Base-by-base conservation (phyloP, 2,113 vertebrate species). In the Pavo muticus region DNA sequence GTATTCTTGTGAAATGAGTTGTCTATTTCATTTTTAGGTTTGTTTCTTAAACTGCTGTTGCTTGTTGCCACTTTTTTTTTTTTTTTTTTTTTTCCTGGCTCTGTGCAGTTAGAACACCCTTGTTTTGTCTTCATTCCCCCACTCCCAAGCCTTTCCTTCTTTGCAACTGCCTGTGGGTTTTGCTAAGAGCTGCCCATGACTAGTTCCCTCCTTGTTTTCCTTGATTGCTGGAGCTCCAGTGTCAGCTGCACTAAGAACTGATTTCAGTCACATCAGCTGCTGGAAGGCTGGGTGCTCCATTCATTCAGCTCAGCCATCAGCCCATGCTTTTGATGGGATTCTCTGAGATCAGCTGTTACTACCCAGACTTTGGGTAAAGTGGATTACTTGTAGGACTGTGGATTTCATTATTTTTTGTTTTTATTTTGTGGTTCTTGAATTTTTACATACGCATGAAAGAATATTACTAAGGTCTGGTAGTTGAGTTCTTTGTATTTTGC, bases 191-290 rank as follows among this genome's bases (percentile, higher is more conserved):
- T 87, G 68, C 89, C 77, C 73, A 54, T 65, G 48, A 64, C 89
- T 88, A 77, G 56, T 35, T 90, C 95, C 82, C 93, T 80, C 73
- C 88, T 94, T 92, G 24, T 84, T 84, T 77, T 60, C 30, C 45
- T 94, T 4, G 17, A 64, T 90, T 75, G 69, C 88, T 89, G 42
- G 78, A 91, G 91, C 72, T 92, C 44, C 44, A 24, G 16, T 65
- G 50, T 89, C 60, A 85, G 76, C 54, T 9, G 56, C 88, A 12
- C 11, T 52, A 59, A 91, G 20, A 23, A 15, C 69, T 48, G 47
- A 48, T 68, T 52, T 89, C 63, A 84, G 74, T 54, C 7, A 52
- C 90, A 13, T 11, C 47, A 61, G 24, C 24, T 50, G 21, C 48
- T 50, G 75, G 87, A 74, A 94, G 70, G 39, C 57, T 56, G 44